Evolutionary conservation across 2,888 invertebrate species (phyloP).

Genomic region (Pachydiplax longipennis): DNA sequence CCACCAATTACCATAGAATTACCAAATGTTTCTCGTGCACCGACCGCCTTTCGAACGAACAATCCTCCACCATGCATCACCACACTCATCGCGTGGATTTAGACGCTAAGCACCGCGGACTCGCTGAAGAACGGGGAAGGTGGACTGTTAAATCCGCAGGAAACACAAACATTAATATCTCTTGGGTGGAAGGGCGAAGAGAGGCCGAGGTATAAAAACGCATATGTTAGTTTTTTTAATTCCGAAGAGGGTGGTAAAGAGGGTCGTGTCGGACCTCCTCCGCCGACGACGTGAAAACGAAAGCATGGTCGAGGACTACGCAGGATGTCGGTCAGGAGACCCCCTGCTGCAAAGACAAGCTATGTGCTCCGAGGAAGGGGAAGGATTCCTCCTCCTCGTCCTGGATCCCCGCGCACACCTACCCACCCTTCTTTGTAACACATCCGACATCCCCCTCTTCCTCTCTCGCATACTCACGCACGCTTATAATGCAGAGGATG

Average conservation of each 20-base stretch:
- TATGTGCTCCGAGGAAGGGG: background rate
- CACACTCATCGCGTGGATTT: slow-evolving; percentile 12
- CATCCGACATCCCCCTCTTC: background rate
- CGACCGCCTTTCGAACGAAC: background rate
- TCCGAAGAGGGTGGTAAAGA: background rate
- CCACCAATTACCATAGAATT: background rate
- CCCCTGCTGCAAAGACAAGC: slow-evolving; percentile 12
- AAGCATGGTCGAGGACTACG: background rate
- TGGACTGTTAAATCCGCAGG: slow-evolving; percentile 12
- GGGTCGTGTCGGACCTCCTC: background rate
- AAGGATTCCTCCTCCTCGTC: background rate
- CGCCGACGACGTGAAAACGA: slow-evolving; percentile 26
- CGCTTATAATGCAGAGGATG: background rate
- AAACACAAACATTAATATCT: slow-evolving; percentile 21
- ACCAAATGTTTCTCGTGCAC: background rate
- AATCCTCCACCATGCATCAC: slow-evolving; percentile 1
- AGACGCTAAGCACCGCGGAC: background rate
- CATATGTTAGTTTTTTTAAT: background rate
- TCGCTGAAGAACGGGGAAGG: background rate
- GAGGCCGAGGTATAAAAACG: background rate
- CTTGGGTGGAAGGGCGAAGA: background rate
- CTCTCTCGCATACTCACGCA: background rate
- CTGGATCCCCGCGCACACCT: background rate
- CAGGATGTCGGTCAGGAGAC: slow-evolving; percentile 14
- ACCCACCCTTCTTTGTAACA: background rate